Conservation (phyloP, 2,888 invertebrate species). For the Carterocephalus palaemon region DNA sequence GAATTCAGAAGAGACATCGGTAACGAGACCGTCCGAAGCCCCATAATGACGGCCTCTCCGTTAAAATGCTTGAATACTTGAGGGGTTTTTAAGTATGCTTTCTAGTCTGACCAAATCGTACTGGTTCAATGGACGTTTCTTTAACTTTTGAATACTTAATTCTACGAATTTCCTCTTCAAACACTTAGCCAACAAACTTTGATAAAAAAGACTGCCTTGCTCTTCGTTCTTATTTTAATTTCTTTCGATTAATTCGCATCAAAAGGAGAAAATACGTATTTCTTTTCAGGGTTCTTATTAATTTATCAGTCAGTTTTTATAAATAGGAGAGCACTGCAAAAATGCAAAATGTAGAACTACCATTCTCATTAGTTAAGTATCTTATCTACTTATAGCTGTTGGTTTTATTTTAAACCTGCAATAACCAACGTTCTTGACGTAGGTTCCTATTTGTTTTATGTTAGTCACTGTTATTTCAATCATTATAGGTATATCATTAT, state of each 20-base stretch:
- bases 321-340: too few relatives aligned
- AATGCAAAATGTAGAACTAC: too few relatives aligned
- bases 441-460: too few relatives aligned
- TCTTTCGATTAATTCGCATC: conserved; percentile 17
- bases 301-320: too few relatives aligned
- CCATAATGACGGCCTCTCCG: conserved; percentile 17
- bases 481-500: too few relatives aligned
- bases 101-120: conserved; percentile 15
- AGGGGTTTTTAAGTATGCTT: conserved; percentile 10
- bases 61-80: conserved; percentile 12
- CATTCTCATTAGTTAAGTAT: too few relatives aligned
- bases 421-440: too few relatives aligned
- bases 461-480: too few relatives aligned
- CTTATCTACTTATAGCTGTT: too few relatives aligned
- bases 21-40: conserved; percentile 13
- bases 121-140: conserved; percentile 16
- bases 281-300: not conserved
- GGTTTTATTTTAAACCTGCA: too few relatives aligned
- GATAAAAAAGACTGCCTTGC: conserved; percentile 13
- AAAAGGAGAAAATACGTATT: not conserved
- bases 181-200: conserved; percentile 11
- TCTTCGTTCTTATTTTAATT: conserved; percentile 11
- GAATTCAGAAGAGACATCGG: conserved; percentile 6
- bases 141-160: conserved; percentile 23
- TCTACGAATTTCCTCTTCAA: conserved; percentile 18